Percentiles rank a stretch among this genome's conserved stretches.
These are phyloP conservation scores for Meandrusa payeni DNA, from an alignment of 2,888 invertebrate species.

Conservation along the genomic window DNA sequence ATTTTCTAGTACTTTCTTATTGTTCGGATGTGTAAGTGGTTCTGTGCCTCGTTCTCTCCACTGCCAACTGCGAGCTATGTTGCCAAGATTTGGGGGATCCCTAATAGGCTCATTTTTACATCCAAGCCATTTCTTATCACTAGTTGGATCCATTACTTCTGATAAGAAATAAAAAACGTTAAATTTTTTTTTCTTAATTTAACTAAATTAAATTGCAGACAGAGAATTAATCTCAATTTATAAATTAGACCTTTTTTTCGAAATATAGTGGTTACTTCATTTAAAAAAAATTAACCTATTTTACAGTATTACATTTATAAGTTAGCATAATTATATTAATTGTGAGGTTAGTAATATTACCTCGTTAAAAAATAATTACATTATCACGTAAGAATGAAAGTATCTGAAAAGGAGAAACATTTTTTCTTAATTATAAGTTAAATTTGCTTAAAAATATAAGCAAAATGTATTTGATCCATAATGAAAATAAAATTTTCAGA, in stretches of 20 bases:
- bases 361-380: conserved; percentile 5
- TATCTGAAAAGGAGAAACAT: conserved; percentile 4
- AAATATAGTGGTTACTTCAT: too few species aligned
- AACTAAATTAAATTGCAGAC: too few species aligned
- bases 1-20: conserved; percentile 79
- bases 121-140: conserved; percentile 66
- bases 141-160: conserved; percentile 63
- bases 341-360: conserved; percentile 5
- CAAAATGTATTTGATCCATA: too few species aligned
- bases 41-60: conserved; percentile 68
- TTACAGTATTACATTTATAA: too few species aligned
- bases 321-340: too few species aligned
- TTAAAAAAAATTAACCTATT: too few species aligned
- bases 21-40: conserved; percentile 57
- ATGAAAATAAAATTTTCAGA: too few species aligned
- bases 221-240: too few species aligned
- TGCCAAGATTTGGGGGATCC: conserved; percentile 56
- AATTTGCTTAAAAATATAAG: neutral
- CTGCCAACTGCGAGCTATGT: conserved; percentile 69
- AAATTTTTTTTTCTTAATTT: too few species aligned
- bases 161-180: conserved; percentile 2
- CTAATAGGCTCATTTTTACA: conserved; percentile 64
- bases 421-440: too few species aligned
- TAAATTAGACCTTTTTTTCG: too few species aligned
- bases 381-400: neutral